phyloP scores from a whole-genome alignment of 1,140 invertebrate species.

The Xylocopa sonorina region DNA sequence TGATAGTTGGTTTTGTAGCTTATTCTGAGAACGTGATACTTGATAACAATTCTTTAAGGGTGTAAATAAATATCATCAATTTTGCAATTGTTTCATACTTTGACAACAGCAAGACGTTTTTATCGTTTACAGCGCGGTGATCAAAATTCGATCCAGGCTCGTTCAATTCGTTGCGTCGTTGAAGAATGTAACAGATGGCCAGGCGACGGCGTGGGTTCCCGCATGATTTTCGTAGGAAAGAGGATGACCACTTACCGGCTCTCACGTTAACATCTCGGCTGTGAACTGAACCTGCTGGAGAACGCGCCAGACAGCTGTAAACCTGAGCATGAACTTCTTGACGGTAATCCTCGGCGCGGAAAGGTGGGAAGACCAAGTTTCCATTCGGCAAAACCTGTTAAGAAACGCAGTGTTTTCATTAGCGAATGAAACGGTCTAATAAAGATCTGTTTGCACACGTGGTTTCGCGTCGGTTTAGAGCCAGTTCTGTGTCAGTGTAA shows the following conservation, averaged over 20 bases:
- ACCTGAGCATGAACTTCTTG: slow-evolving; percentile 97
- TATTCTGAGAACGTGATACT: too few species aligned
- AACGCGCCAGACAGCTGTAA: slow-evolving; percentile 95
- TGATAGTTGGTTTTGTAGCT: too few species aligned
- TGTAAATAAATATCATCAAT: too few species aligned
- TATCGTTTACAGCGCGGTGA: not conserved
- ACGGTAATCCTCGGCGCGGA: slow-evolving; percentile 94
- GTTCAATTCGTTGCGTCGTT: not conserved
- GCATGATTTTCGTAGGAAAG: slow-evolving; percentile 17
- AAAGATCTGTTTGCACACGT: too few species aligned
- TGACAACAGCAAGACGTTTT: slow-evolving; percentile 3
- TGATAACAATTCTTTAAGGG: too few species aligned
- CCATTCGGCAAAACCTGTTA: slow-evolving; percentile 92
- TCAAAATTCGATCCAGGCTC: not conserved
- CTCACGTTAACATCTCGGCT: slow-evolving; percentile 96
- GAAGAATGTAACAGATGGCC: slow-evolving; percentile 44
- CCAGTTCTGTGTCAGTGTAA: too few species aligned
- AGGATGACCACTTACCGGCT: slow-evolving; percentile 88
- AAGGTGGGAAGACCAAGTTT: slow-evolving; percentile 96
- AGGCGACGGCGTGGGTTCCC: slow-evolving; percentile 26
- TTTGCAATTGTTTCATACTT: not conserved
- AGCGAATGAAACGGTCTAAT: not conserved
- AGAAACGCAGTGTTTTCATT: slow-evolving; percentile 39
- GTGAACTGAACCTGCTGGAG: slow-evolving; percentile 93
- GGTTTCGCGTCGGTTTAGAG: too few species aligned